A percentile compares a stretch with the other conserved stretches of the same genome.
Conservation (phyloP, 2,113 vertebrate genomes). For the Myotis davidii region DNA sequence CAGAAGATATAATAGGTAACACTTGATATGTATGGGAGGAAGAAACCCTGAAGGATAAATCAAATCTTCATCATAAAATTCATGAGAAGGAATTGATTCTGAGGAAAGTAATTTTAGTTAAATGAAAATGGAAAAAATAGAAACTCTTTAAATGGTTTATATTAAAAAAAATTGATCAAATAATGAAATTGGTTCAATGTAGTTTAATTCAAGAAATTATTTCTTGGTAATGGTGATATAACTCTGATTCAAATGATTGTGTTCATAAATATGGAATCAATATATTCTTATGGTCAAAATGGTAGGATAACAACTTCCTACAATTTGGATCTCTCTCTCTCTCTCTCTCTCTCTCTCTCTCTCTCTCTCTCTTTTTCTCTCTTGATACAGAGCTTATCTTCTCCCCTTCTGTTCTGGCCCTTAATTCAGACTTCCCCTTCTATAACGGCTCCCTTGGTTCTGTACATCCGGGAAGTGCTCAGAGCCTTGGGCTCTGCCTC, state of each 20-base stretch:
- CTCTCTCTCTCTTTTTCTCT: not conserved
- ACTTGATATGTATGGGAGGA: constrained; percentile 5
- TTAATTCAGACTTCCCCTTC: not conserved
- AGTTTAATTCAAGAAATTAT: constrained; percentile 57
- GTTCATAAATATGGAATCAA: constrained; percentile 52
- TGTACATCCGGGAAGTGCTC: not conserved
- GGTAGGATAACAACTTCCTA: constrained; percentile 8
- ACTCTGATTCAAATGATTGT: constrained; percentile 49
- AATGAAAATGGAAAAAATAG: constrained; percentile 56
- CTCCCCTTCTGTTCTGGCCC: not conserved
- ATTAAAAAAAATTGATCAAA: constrained; percentile 54
- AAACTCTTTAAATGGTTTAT: constrained; percentile 55
- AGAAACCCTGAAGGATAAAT: constrained; percentile 15
- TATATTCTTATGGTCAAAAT: constrained; percentile 44
- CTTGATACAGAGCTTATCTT: not conserved
- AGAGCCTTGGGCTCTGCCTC: not conserved
- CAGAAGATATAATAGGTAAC: constrained; percentile 11
- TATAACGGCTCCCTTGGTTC: not conserved
- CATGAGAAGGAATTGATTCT: constrained; percentile 63
- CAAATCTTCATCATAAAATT: constrained; percentile 65
- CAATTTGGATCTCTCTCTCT: not conserved
- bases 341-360: not conserved
- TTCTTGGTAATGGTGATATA: constrained; percentile 55
- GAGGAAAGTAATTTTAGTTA: constrained; percentile 63
- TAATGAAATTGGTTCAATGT: constrained; percentile 56